These are phyloP conservation scores for Chelon auratus DNA, from an alignment of 2,797 vertebrate genomes.

Conservation along the genomic window DNA sequence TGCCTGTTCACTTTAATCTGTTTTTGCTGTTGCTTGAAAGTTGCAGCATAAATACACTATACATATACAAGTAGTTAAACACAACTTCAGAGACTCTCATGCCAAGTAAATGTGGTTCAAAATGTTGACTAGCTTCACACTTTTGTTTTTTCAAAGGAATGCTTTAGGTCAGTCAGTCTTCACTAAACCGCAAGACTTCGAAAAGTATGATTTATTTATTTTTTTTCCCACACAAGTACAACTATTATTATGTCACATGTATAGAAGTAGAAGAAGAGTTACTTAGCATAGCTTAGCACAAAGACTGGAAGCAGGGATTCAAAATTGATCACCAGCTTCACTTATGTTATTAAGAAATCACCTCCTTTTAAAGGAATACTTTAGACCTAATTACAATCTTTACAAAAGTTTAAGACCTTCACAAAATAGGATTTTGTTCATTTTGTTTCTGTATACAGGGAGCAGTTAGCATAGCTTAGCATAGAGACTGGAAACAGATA, in stretches of 20 bases:
- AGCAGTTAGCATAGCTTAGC: conserved; percentile 13
- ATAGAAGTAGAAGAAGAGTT: not conserved
- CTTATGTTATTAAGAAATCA: too few relatives aligned
- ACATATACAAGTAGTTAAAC: not conserved
- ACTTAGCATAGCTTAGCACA: too few relatives aligned
- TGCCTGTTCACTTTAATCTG: not conserved
- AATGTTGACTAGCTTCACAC: not conserved
- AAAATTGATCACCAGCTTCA: too few relatives aligned
- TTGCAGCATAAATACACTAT: not conserved
- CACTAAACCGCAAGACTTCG: too few relatives aligned
- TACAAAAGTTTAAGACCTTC: too few relatives aligned
- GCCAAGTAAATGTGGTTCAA: conserved; percentile 12
- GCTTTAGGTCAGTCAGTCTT: too few relatives aligned
- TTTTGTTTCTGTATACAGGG: not conserved
- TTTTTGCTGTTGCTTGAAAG: not conserved
- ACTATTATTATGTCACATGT: conserved; percentile 14
- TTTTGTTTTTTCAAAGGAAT: not conserved
- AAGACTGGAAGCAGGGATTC: too few relatives aligned
- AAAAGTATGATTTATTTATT: not conserved
- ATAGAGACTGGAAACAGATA: not conserved
- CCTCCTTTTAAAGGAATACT: too few relatives aligned
- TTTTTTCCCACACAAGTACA: not conserved
- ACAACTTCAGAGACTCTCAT: not conserved
- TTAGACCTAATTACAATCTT: too few relatives aligned
- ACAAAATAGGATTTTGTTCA: too few relatives aligned